Conservation (phyloP, 2,888 invertebrate genomes). For the Coleophora deauratella region DNA sequence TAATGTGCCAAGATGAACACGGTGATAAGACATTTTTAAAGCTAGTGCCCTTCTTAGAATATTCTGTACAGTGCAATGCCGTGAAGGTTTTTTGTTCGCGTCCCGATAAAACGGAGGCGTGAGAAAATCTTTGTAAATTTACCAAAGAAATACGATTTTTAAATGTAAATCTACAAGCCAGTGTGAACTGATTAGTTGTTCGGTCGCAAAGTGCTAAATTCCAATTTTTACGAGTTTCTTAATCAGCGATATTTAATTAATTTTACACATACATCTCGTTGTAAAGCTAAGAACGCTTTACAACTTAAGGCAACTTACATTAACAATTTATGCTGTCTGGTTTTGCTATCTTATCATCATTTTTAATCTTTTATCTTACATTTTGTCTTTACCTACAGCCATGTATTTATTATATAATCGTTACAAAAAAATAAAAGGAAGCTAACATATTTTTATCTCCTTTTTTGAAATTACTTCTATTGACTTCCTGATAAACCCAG, state of each 20-base stretch:
- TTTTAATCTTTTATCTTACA: background rate
- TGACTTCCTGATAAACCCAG: too few relatives aligned
- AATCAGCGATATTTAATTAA: too few relatives aligned
- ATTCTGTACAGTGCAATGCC: conserved; percentile 20
- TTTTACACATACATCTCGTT: background rate
- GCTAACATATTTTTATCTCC: too few relatives aligned
- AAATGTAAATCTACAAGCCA: conserved; percentile 27
- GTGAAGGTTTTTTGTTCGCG: conserved; percentile 17
- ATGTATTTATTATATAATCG: too few relatives aligned
- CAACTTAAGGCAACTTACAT: too few relatives aligned
- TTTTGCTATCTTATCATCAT: background rate
- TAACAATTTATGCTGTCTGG: too few relatives aligned
- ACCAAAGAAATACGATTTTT: conserved; percentile 24
- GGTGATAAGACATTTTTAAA: conserved; percentile 28
- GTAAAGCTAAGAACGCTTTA: background rate
- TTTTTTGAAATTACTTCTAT: too few relatives aligned
- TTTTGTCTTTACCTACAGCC: background rate
- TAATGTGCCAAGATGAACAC: conserved; percentile 41
- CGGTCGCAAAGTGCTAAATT: background rate
- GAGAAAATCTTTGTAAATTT: conserved; percentile 32
- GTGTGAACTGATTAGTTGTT: conserved; percentile 1
- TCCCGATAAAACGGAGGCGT: conserved; percentile 30
- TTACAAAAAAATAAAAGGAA: too few relatives aligned
- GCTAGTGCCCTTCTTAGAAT: conserved; percentile 43
- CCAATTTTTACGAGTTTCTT: background rate